phyloP scores from a whole-genome alignment of 2,888 invertebrate genomes.

The Folsomia manolachei region DNA sequence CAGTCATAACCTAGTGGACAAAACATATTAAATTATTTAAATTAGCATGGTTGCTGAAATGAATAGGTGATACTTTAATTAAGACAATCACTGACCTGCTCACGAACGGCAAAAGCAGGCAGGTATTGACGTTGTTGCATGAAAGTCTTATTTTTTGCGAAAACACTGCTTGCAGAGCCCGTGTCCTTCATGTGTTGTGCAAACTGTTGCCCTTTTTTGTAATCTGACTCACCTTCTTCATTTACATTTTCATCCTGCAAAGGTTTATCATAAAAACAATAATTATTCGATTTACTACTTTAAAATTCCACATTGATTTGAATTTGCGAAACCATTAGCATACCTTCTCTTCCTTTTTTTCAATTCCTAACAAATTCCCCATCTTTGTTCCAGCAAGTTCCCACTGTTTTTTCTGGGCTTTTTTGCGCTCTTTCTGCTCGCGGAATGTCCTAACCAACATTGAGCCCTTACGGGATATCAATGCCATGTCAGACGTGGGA shows the following conservation, averaged over 20 bases:
- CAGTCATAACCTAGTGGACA: constrained; percentile 66
- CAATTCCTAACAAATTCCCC: constrained; percentile 94
- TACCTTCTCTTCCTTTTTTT: constrained; percentile 67
- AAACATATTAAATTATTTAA: constrained; percentile 14
- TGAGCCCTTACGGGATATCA: constrained; percentile 91
- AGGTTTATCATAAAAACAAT: no score
- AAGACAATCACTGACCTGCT: constrained; percentile 65
- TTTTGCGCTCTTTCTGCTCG: constrained; percentile 93
- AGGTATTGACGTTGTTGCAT: constrained; percentile 83
- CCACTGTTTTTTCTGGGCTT: constrained; percentile 98
- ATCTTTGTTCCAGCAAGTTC: constrained; percentile 93
- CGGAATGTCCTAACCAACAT: constrained; percentile 83
- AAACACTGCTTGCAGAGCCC: constrained; percentile 70
- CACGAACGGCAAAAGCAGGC: constrained; percentile 92
- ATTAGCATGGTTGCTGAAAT: constrained; percentile 33
- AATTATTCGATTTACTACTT: neutral
- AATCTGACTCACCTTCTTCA: constrained; percentile 74
- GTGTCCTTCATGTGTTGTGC: constrained; percentile 83
- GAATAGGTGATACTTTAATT: no score
- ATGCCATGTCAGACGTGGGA: constrained; percentile 95
- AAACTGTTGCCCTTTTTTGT: constrained; percentile 91
- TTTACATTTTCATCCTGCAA: constrained; percentile 58
- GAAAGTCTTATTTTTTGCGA: constrained; percentile 80
- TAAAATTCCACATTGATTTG: neutral
- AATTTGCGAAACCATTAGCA: constrained; percentile 1